A percentile compares a stretch with the other conserved stretches of the same genome.
These are phyloP conservation scores for Caerostris darwini DNA, from an alignment of 1,140 invertebrate species.

Conservation along the genomic window DNA sequence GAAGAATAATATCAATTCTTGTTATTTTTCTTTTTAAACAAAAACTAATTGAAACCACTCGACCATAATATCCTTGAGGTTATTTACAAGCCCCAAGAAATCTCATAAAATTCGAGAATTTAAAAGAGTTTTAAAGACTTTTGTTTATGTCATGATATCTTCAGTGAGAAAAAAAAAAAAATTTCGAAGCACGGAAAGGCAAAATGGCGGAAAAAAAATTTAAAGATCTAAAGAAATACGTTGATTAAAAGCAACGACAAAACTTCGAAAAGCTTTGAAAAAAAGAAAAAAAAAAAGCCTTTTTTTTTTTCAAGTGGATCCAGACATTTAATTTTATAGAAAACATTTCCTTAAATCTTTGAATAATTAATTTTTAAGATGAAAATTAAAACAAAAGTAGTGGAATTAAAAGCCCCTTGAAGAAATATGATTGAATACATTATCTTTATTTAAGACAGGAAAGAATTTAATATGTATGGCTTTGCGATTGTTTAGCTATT, in stretches of 20 bases:
- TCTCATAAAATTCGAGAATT: constrained; percentile 71
- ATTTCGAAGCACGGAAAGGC: neutral
- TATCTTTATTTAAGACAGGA: neutral
- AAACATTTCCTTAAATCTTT: neutral
- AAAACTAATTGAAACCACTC: constrained; percentile 68
- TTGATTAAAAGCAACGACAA: constrained; percentile 69
- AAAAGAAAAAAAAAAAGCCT: neutral
- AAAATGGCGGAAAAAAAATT: neutral
- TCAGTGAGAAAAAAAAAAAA: constrained; percentile 3
- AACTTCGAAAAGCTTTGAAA: constrained; percentile 38
- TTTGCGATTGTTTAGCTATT: constrained; percentile 28
- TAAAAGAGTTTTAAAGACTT: constrained; percentile 67
- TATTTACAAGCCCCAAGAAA: constrained; percentile 36
- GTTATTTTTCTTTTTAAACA: neutral
- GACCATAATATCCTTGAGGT: neutral
- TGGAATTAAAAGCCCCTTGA: constrained; percentile 32
- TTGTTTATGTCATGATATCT: constrained; percentile 54
- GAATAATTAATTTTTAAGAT: constrained; percentile 45
- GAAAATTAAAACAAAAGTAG: neutral
- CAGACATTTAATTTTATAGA: constrained; percentile 37
- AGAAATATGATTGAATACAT: constrained; percentile 58
- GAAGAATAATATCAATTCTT: too few relatives aligned
- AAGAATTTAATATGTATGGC: constrained; percentile 1
- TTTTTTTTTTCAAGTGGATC: neutral
- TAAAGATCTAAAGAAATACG: neutral